A percentile compares a stretch with the other conserved stretches of the same genome.
These are phyloP conservation scores for Drosophila miranda DNA, from an alignment of 1,140 invertebrate species.

Conservation along the genomic window DNA sequence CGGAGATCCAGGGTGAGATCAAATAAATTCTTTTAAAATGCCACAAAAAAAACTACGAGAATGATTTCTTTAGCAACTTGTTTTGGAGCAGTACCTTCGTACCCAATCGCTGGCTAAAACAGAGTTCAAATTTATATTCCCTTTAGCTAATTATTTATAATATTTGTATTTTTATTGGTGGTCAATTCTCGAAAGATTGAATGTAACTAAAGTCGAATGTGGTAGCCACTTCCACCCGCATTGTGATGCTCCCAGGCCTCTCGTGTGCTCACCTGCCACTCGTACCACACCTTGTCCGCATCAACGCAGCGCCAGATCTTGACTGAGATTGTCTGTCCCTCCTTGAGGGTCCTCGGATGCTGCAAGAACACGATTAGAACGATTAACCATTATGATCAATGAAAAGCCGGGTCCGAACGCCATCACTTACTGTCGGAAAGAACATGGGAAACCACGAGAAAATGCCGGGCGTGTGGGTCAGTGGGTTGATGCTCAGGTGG, in stretches of 20 bases:
- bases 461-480: conserved; percentile 94
- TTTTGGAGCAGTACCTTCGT: too few species aligned
- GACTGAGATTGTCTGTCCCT: conserved; percentile 88
- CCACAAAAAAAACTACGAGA: too few species aligned
- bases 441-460: conserved; percentile 99
- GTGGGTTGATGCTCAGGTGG: conserved; percentile 93
- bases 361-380: conserved; percentile 38
- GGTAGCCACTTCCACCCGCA: conserved; percentile 47
- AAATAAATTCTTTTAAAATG: too few species aligned
- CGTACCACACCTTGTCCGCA: conserved; percentile 96
- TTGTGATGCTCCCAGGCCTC: conserved; percentile 55
- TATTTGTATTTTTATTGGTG: conserved; percentile 12
- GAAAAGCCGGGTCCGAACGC: too few species aligned
- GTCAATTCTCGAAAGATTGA: not conserved
- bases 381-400: not conserved
- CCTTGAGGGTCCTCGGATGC: conserved; percentile 83
- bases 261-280: conserved; percentile 93
- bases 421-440: conserved; percentile 90
- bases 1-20: too few species aligned
- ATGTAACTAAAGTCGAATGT: conserved; percentile 35
- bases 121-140: conserved; percentile 20
- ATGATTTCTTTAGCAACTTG: too few species aligned
- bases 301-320: conserved; percentile 94
- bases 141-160: conserved; percentile 16
- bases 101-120: too few species aligned